Conservation (phyloP, 2,797 vertebrate genomes). For the Myotis vivesi region DNA sequence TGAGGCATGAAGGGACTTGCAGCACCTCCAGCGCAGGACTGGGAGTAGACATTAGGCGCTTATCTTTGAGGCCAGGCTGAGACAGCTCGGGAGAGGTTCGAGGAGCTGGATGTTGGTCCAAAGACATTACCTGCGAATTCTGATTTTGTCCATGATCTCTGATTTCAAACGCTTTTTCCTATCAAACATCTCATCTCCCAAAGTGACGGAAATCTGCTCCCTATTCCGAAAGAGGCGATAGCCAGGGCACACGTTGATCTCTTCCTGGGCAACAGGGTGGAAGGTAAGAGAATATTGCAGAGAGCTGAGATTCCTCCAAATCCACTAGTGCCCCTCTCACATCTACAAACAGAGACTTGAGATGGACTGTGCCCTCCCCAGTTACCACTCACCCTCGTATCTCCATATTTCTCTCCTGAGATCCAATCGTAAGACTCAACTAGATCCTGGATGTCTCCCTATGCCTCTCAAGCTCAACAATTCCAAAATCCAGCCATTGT, state of each 20-base stretch:
- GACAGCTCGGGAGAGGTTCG: background rate
- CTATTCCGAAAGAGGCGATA: conserved; percentile 72
- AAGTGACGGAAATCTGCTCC: conserved; percentile 71
- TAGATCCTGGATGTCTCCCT: background rate
- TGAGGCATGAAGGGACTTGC: background rate
- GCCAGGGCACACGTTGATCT: conserved; percentile 77
- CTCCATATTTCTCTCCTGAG: background rate
- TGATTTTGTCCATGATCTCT: background rate
- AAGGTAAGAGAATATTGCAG: background rate
- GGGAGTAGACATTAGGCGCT: background rate
- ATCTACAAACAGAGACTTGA: background rate
- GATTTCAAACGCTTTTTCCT: conserved; percentile 10
- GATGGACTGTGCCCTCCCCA: too few species aligned
- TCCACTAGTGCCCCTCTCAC: background rate
- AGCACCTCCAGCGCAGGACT: background rate
- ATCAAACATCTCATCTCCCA: conserved; percentile 78
- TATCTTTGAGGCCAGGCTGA: background rate
- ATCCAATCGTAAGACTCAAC: background rate
- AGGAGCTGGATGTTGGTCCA: background rate
- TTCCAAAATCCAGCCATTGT: rapidly evolving
- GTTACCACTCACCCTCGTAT: background rate
- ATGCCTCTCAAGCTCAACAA: background rate
- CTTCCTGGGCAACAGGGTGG: conserved; percentile 58
- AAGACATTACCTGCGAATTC: conserved; percentile 70
- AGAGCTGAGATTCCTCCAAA: background rate